Evolutionary conservation across 1,140 invertebrate genomes (phyloP), one percentile per base, ranked within the genome.

Genomic region (Bombus waltoni): DNA sequence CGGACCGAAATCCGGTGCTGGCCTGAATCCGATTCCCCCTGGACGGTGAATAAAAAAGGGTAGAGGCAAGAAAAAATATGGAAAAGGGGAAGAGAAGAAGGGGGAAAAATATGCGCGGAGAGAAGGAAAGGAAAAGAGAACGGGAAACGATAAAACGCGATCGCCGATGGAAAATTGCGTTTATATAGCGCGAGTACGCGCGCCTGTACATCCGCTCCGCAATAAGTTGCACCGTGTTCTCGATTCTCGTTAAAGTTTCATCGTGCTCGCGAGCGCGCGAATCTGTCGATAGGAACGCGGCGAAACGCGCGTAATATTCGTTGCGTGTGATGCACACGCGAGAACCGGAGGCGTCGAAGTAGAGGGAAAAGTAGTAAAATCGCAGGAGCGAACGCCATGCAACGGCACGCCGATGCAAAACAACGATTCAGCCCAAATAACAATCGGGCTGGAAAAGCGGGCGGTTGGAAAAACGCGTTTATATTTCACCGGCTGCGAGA

Each of bases 401-500:
- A 68, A 80, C 53, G 62, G 38, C 44, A 59, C 53, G 86, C 57
- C 73, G 78, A 81, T 83, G 82, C 90, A 87, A 91, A 91, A 85
- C 85, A 83, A 90, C 88, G 89, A 92, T 93, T 91, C 89, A 90
- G 87, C 82, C 91, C 77, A 92, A 90, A 93, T 92, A 93, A 93
- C 91, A 93, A 94, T 92, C 86, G 90, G 84, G 91, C 85, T 92
- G 90, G 90, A 94, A 94, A 94, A 94, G 83, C 89, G 91, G 86
- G 89, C 87, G 86, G 90, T 89, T 71, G 90, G 93, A 93, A 93
- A 93, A 93, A 90, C 89, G 90, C 88, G 91, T 93, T 94, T 92
- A 93, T 94, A 94, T 94, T 93, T 94, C 88, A 93, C 90, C 87
- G 93, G 87, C 86, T 91, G 92, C 92, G 87, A 88, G 89, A 92